Evolutionary conservation across 2,888 invertebrate genomes (phyloP).

Genomic region (Drosophila buzzatii): DNA sequence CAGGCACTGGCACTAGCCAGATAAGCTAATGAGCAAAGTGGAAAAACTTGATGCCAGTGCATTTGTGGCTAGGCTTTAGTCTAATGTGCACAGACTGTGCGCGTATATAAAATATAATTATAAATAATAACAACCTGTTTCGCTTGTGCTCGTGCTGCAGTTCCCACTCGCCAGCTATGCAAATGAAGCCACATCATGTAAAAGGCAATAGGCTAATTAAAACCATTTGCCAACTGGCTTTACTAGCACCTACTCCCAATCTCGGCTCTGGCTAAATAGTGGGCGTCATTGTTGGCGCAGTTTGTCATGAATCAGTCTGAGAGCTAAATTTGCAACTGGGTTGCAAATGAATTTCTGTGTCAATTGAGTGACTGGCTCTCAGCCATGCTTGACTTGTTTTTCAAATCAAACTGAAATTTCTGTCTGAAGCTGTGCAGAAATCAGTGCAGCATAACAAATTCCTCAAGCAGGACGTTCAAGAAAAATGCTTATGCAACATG

Average conservation of each 20-base stretch:
- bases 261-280: constrained; percentile 36
- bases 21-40: constrained; percentile 6
- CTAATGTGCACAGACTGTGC: not conserved
- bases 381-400: constrained; percentile 68
- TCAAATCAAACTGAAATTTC: constrained; percentile 53
- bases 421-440: constrained; percentile 33
- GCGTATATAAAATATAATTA: constrained; percentile 25
- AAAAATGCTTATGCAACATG: constrained; percentile 31
- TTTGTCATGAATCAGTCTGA: constrained; percentile 32
- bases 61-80: not conserved
- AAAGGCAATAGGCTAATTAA: constrained; percentile 71
- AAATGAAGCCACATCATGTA: constrained; percentile 56
- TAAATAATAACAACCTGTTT: constrained; percentile 28
- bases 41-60: constrained; percentile 3
- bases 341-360: constrained; percentile 68
- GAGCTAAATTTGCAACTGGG: constrained; percentile 40
- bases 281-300: constrained; percentile 45
- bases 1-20: not conserved
- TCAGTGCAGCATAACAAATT: constrained; percentile 36
- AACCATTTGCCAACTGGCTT: constrained; percentile 64
- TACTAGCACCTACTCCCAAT: constrained; percentile 30
- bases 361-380: constrained; percentile 59
- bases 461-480: constrained; percentile 5
- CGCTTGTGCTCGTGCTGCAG: not conserved
- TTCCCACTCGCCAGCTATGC: constrained; percentile 47